Percentiles rank a stretch among this genome's conserved stretches.
phyloP scores from a whole-genome alignment of 2,888 invertebrate species.

The Anoplius nigerrimus region DNA sequence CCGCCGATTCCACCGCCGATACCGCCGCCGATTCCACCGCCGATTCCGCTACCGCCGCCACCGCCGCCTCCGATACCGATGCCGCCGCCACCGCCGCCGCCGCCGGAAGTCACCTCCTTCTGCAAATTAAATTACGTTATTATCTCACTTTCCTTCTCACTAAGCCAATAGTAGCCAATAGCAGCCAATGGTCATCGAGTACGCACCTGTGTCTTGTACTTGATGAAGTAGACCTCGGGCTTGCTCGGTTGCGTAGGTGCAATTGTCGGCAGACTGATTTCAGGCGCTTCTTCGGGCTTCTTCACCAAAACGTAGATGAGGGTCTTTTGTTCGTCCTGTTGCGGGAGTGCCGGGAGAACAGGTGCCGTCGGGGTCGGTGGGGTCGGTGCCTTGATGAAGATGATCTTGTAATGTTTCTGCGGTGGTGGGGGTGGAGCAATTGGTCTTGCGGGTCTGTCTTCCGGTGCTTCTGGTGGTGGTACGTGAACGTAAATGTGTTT shows the following conservation, averaged over 20 bases:
- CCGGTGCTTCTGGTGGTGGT: slow-evolving; percentile 89
- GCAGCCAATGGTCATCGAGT: too few relatives aligned
- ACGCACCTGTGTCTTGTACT: slow-evolving; percentile 83
- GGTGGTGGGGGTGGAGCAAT: slow-evolving; percentile 83
- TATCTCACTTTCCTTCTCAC: too few relatives aligned
- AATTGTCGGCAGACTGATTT: slow-evolving; percentile 85
- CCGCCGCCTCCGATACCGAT: slow-evolving; percentile 63
- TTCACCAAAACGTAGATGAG: slow-evolving; percentile 92
- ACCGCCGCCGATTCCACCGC: slow-evolving; percentile 58
- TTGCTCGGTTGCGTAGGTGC: slow-evolving; percentile 90
- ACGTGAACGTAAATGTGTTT: slow-evolving; percentile 94
- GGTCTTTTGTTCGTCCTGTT: slow-evolving; percentile 91
- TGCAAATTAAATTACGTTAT: slow-evolving; percentile 33
- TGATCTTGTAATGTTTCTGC: slow-evolving; percentile 94
- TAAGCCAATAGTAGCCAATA: too few relatives aligned
- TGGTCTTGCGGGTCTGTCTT: slow-evolving; percentile 81
- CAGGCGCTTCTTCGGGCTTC: slow-evolving; percentile 90
- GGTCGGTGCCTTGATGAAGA: slow-evolving; percentile 94
- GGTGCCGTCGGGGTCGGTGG: slow-evolving; percentile 89
- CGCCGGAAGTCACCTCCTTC: slow-evolving; percentile 63
- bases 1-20: slow-evolving; percentile 63
- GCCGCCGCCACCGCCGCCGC: slow-evolving; percentile 61
- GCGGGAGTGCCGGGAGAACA: slow-evolving; percentile 84
- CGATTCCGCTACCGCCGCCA: slow-evolving; percentile 62
- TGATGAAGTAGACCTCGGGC: slow-evolving; percentile 94